Evolutionary conservation across 2,113 vertebrate species (phyloP), one percentile per base, ranked within the genome.

Genomic region (Cepphus grylle): DNA sequence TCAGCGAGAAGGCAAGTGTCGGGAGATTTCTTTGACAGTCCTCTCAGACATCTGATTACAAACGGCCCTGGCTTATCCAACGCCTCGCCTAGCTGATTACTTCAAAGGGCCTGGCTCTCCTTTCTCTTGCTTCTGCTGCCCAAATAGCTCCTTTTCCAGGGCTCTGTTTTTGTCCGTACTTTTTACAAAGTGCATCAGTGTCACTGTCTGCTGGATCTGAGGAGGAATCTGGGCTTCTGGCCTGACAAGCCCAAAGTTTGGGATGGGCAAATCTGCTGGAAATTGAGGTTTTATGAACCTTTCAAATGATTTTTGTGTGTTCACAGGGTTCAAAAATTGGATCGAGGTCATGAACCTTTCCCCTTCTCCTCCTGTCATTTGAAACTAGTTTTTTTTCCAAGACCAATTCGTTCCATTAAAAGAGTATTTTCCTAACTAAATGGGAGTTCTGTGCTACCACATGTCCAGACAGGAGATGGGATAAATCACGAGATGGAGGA

Each of bases 31-130:
- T 97, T 88, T 97, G 97, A 97, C 97, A 97, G 94, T 83, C 65
- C 61, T 94, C 90, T 96, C 93, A 96, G 97, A 97, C 95, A 97
- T 96, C 96, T 94, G 94, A 97, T 97, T 97, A 92, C 90, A 91
- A 91, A 92, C 0, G 7, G 74, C 74, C 91, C 47, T 86, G 69
- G 58, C 91, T 96, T 97, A 96, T 97, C 96, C 94, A 78, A 81
- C 3, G 10, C 84, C 90, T 97, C 7, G 12, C 58, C 40, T 82
- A 67, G 74, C 91, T 74, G 93, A 92, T 88, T 78, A 96, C 94
- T 97, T 98, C 97, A 98, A 97, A 98, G 83, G 36, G 42, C 47
- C 74, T 94, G 78, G 5, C 50, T 93, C 38, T 95, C 67, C 59
- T 15, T 79, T 82, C 55, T 88, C 74, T 43, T 82, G 55, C 81